phyloP scores from a whole-genome alignment of 1,140 invertebrate species.

The Leptonema lineaticorne region DNA sequence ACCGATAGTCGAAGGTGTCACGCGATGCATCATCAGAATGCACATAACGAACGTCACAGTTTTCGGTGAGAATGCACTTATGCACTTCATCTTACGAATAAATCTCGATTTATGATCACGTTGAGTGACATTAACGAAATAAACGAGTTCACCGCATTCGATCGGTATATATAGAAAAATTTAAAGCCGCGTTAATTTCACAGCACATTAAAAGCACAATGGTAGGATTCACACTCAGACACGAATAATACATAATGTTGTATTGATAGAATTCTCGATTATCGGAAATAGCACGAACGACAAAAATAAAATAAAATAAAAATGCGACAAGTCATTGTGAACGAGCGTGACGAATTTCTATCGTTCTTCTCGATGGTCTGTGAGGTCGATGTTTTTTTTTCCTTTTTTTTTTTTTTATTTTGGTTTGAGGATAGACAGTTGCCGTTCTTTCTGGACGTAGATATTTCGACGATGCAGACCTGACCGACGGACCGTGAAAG shows the following conservation, averaged over 20 bases:
- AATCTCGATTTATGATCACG: too few relatives aligned
- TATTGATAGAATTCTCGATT: constrained; percentile 36
- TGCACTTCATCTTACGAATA: constrained; percentile 27
- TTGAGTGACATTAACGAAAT: constrained; percentile 26
- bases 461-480: constrained; percentile 6
- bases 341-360: constrained; percentile 31
- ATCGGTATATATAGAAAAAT: constrained; percentile 47
- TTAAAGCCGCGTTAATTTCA: constrained; percentile 50
- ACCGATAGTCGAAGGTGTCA: constrained; percentile 46
- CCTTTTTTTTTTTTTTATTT: too few relatives aligned
- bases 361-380: constrained; percentile 32
- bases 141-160: constrained; percentile 22
- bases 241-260: constrained; percentile 45
- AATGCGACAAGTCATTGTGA: constrained; percentile 31
- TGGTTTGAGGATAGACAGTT: constrained; percentile 3
- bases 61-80: constrained; percentile 22
- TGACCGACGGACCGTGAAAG: constrained; percentile 31
- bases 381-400: constrained; percentile 37
- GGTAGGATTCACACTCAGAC: constrained; percentile 52
- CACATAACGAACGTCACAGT: constrained; percentile 29
- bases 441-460: constrained; percentile 9
- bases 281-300: constrained; percentile 36
- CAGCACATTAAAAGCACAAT: constrained; percentile 52
- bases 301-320: too few relatives aligned
- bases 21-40: constrained; percentile 23